Base-by-base conservation (phyloP, 2,113 vertebrate species). In the Myotis brandtii region DNA sequence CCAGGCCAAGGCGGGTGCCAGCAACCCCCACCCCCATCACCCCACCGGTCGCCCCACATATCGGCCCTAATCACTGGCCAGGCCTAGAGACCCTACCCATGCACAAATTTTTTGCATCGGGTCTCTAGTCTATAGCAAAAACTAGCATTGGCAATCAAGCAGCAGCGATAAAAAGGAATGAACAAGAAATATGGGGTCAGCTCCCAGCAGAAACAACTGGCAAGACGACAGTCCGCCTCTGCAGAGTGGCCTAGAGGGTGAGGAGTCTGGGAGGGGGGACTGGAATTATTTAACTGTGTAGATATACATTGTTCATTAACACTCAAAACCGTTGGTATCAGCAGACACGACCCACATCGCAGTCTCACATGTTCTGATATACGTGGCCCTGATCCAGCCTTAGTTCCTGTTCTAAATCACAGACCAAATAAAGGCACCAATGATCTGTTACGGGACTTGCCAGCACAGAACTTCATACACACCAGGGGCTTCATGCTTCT, bases 401-500 rank as follows among this genome's bases (percentile, higher is more conserved):
- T 37, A 27, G 2, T n/a, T 73, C 9, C 59, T 48, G 2, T 25
- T 75, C n/a, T 30, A 21, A 46, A 20, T 50, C 62, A 59, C 17
- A 12, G 37, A 30, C 8, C 73, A 64, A 14, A 56, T 11, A 34
- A 62, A 16, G 32, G 34, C 52, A n/a, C 23, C 20, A 32, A 3
- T 3, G 5, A 10, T 30, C 46, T 17, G 10, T n/a, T n/a, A 27
- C 0, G 6, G 70, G 48, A 67, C 18, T 23, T 43, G 12, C 54
- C 4, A 5, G 10, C 50, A 17, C 5, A 14, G 79, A 70, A 16
- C 40, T 3, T 20, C 9, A 1, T 14, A 23, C 14, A 25, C 0
- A 0, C 10, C 62, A 50, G 23, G 9, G 40, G 16, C 14, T 46
- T 4, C 0, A 0, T 6, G 7, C 5, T 52, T 10, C 20, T 37